Conservation (phyloP, 2,888 invertebrate species). For the Thecophora atra region DNA sequence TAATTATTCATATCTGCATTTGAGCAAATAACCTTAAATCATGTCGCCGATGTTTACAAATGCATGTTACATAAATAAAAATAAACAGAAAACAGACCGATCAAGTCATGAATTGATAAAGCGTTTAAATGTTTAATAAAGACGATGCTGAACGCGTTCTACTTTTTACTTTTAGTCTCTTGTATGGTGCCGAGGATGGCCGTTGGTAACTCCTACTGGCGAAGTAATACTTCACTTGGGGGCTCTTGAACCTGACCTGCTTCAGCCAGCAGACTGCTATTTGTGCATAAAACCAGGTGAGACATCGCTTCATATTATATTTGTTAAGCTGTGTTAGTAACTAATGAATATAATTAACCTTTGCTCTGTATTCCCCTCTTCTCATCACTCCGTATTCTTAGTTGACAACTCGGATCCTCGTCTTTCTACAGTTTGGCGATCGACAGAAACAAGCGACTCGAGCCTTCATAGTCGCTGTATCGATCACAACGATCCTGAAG, state of each 20-base stretch:
- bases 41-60: no score
- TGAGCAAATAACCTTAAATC: no score
- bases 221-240: slow-evolving; percentile 74
- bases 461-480: slow-evolving; percentile 58
- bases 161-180: slow-evolving; percentile 67
- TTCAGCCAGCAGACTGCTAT: slow-evolving; percentile 74
- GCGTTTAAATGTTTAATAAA: no score
- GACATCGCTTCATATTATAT: neutral
- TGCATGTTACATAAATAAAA: no score
- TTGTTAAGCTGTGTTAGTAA: neutral
- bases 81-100: no score
- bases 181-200: slow-evolving; percentile 73
- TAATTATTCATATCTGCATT: no score
- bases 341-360: neutral
- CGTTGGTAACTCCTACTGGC: slow-evolving; percentile 71
- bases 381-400: slow-evolving; percentile 37
- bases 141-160: no score
- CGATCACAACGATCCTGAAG: slow-evolving; percentile 56
- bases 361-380: neutral
- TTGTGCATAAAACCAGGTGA: slow-evolving; percentile 69
- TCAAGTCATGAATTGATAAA: no score
- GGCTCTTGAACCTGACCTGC: slow-evolving; percentile 70
- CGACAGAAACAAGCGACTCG: slow-evolving; percentile 46
- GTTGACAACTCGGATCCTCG: slow-evolving; percentile 50
- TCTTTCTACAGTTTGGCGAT: slow-evolving; percentile 63